Conservation (phyloP, 2,113 vertebrate genomes). For the Plotosus lineatus region DNA sequence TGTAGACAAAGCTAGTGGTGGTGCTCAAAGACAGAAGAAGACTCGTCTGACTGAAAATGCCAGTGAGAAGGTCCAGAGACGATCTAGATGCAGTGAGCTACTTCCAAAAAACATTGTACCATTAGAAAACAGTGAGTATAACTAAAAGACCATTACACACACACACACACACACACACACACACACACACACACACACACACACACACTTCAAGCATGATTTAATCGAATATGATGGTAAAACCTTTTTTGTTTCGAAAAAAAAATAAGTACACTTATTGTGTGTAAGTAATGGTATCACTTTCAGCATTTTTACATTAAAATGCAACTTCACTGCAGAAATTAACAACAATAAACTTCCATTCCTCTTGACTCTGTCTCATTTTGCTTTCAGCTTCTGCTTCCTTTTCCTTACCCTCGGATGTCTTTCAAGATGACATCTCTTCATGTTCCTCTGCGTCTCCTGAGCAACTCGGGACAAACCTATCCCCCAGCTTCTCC, state of each 20-base stretch:
- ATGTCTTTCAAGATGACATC: constrained; percentile 81
- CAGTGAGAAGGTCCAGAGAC: constrained; percentile 70
- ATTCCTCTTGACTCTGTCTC: constrained; percentile 6
- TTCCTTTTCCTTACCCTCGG: constrained; percentile 65
- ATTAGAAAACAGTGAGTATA: constrained; percentile 54
- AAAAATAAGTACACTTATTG: no score
- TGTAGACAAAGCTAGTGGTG: constrained; percentile 62
- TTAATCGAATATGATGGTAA: neutral
- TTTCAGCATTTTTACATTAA: no score
- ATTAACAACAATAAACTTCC: constrained; percentile 51
- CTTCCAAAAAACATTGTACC: constrained; percentile 68
- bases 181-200: neutral
- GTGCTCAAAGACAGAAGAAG: constrained; percentile 73
- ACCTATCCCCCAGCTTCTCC: constrained; percentile 65
- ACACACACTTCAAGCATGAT: neutral
- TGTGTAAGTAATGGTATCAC: no score
- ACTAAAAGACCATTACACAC: neutral
- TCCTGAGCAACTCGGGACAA: constrained; percentile 65
- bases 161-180: neutral
- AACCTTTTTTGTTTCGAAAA: no score
- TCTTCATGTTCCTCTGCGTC: constrained; percentile 70
- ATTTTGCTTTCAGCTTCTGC: constrained; percentile 59
- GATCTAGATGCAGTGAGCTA: constrained; percentile 66
- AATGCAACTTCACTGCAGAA: constrained; percentile 50
- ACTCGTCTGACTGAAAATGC: constrained; percentile 71